phyloP scores from a whole-genome alignment of 2,113 vertebrate genomes.

The Arenaria interpres region DNA sequence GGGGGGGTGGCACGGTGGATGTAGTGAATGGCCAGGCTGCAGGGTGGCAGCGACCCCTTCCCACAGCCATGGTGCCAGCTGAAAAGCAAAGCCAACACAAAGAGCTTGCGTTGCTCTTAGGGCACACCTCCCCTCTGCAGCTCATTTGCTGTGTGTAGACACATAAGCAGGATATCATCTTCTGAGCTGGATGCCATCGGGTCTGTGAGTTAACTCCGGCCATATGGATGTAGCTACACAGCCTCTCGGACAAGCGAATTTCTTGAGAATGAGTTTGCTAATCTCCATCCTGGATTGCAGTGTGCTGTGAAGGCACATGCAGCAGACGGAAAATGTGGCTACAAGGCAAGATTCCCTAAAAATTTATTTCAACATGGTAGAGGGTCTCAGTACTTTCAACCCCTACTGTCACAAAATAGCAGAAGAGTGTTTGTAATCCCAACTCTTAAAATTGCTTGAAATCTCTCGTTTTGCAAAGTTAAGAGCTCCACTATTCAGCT shows the following conservation, averaged over 20 bases:
- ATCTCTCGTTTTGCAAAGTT: neutral
- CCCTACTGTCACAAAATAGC: neutral
- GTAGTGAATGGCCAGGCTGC: neutral
- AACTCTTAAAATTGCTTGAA: neutral
- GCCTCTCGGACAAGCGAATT: neutral
- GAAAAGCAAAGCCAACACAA: neutral
- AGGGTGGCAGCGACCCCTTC: neutral
- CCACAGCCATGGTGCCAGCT: neutral
- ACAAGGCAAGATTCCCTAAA: neutral
- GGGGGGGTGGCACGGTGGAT: neutral
- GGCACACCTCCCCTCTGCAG: neutral
- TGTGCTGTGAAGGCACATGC: neutral
- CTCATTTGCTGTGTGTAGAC: neutral
- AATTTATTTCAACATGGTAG: neutral
- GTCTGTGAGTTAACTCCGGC: neutral
- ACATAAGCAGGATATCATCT: neutral
- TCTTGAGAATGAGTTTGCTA: neutral
- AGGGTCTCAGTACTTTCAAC: neutral
- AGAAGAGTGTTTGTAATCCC: neutral
- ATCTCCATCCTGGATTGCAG: neutral
- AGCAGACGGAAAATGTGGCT: neutral
- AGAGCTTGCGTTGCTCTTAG: neutral
- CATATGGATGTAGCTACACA: neutral
- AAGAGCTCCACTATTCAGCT: neutral
- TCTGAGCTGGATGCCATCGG: neutral